Conservation (phyloP, 2,888 invertebrate species). For the Noctua fimbriata region DNA sequence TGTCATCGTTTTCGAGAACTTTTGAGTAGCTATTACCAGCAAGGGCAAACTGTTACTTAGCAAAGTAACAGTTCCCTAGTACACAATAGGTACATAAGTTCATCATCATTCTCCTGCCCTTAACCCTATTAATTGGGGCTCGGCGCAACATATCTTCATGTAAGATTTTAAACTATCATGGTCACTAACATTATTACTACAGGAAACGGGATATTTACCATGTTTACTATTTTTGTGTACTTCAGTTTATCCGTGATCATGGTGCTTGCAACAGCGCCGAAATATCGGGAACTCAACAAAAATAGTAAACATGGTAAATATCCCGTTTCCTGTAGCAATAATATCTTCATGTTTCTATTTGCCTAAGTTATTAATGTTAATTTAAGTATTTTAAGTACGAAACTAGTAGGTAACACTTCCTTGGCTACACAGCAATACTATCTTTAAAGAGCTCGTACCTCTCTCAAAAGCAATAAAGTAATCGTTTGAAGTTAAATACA, state of each 20-base stretch:
- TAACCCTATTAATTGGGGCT: neutral
- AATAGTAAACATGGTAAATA: no score
- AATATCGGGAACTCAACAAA: no score
- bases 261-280: no score
- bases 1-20: neutral
- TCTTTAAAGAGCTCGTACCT: neutral
- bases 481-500: constrained; percentile 38
- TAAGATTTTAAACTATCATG: no score
- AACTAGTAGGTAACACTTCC: neutral
- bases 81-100: neutral
- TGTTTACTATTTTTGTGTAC: no score
- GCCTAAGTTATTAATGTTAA: neutral
- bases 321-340: no score
- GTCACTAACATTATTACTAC: no score
- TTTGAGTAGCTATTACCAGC: no score
- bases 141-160: neutral
- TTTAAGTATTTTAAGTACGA: neutral
- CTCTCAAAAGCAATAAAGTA: neutral
- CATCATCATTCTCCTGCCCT: neutral
- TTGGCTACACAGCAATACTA: neutral
- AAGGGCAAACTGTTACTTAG: no score
- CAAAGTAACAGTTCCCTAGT: neutral
- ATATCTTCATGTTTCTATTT: neutral
- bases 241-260: no score
- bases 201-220: no score